Percentiles rank a stretch among this genome's conserved stretches.
Conservation (phyloP, 2,797 vertebrate genomes). For the Anomalospiza imberbis region DNA sequence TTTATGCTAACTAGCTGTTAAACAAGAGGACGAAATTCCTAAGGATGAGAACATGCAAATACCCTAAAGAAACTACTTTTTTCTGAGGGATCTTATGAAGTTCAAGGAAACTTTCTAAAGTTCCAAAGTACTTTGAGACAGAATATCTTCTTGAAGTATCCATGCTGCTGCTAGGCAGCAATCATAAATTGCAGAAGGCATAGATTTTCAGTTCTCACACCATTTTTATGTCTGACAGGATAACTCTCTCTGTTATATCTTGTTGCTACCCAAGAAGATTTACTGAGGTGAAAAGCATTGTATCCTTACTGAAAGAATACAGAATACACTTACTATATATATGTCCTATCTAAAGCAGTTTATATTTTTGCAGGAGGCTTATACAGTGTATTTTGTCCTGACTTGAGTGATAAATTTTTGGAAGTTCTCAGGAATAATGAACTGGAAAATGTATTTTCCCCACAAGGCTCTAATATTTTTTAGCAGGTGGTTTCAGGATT, state of each 20-base stretch:
- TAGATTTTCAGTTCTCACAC: slow-evolving; percentile 52
- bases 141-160: slow-evolving; percentile 14
- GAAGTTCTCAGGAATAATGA: slow-evolving; percentile 53
- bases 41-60: not conserved
- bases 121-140: not conserved
- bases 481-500: not conserved
- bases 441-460: slow-evolving; percentile 31
- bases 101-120: not conserved
- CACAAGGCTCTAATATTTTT: not conserved
- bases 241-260: slow-evolving; percentile 57
- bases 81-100: not conserved
- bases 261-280: slow-evolving; percentile 46
- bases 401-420: slow-evolving; percentile 40
- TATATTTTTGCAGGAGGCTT: slow-evolving; percentile 30
- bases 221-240: slow-evolving; percentile 55
- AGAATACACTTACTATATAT: not conserved
- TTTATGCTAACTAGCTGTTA: slow-evolving; percentile 25
- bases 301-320: slow-evolving; percentile 39
- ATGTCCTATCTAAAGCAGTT: slow-evolving; percentile 36
- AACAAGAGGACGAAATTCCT: not conserved
- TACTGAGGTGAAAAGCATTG: slow-evolving; percentile 42
- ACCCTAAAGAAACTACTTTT: not conserved
- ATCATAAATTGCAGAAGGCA: slow-evolving; percentile 54
- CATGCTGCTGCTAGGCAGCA: slow-evolving; percentile 8
- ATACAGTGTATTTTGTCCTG: slow-evolving; percentile 27